Conservation (phyloP, 2,113 vertebrate genomes). For the Brachypteracias leptosomus region DNA sequence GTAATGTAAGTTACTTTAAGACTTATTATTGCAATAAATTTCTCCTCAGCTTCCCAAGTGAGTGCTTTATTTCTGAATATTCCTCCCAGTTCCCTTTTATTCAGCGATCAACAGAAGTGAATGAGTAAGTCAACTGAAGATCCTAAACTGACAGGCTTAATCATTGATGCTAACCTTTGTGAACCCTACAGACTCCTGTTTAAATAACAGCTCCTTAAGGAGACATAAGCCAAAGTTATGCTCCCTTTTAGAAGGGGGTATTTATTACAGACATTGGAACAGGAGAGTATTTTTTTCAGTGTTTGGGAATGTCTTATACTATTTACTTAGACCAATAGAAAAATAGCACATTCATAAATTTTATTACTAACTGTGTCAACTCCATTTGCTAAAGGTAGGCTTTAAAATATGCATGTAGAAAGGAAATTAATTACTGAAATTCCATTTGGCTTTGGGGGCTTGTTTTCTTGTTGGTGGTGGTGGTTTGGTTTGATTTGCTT, state of each 20-base stretch:
- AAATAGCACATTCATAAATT: background rate
- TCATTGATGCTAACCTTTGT: constrained; percentile 29
- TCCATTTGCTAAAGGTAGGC: background rate
- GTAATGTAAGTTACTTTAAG: background rate
- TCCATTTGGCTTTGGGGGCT: background rate
- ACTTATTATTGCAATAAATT: constrained; percentile 39
- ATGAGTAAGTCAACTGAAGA: constrained; percentile 26
- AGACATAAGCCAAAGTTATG: background rate
- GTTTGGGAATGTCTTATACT: background rate
- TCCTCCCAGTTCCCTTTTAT: background rate
- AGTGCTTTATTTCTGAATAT: constrained; percentile 26
- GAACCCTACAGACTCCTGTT: background rate
- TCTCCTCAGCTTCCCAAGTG: background rate
- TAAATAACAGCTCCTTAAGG: constrained; percentile 43
- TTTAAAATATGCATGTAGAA: background rate
- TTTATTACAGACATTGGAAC: constrained; percentile 4
- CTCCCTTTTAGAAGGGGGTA: background rate
- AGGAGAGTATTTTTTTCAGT: background rate
- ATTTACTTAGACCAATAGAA: background rate
- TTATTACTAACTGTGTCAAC: background rate
- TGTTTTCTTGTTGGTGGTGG: too few relatives aligned
- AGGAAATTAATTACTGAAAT: background rate
- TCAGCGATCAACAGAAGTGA: constrained; percentile 15
- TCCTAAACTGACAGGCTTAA: constrained; percentile 24
- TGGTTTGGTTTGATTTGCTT: background rate